Percentiles rank a stretch among this genome's conserved stretches.
Evolutionary conservation across 2,113 vertebrate genomes (phyloP).

Genomic region (Synchiropus splendidus): DNA sequence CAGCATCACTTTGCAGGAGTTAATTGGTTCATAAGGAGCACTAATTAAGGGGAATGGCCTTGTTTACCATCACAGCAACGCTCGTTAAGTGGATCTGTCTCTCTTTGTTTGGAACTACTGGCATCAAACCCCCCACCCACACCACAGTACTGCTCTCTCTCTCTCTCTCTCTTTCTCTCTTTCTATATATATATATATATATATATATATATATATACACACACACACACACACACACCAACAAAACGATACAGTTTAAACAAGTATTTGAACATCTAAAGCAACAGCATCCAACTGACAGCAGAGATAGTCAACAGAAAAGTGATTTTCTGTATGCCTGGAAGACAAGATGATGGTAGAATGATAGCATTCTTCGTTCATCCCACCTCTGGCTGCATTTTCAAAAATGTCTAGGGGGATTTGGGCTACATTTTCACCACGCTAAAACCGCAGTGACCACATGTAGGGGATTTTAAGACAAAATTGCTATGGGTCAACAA

Average conservation of each 20-base stretch:
- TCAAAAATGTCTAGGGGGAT: too few species aligned
- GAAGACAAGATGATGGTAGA: too few species aligned
- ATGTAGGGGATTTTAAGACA: constrained; percentile 25
- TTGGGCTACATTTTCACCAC: background rate
- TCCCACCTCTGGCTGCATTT: too few species aligned
- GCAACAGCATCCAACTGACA: too few species aligned
- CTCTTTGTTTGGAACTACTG: constrained; percentile 1
- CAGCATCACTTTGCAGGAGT: constrained; percentile 50
- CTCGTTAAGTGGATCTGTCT: constrained; percentile 34
- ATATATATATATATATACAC: too few species aligned
- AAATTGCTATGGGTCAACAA: constrained; percentile 24
- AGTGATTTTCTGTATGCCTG: too few species aligned
- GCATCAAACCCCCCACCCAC: constrained; percentile 45
- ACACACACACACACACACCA: background rate
- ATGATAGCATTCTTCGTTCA: too few species aligned
- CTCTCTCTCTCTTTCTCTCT: too few species aligned
- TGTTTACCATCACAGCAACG: constrained; percentile 48
- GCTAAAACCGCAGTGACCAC: constrained; percentile 21
- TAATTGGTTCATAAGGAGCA: constrained; percentile 57
- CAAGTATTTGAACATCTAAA: too few species aligned
- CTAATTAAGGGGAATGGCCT: constrained; percentile 62
- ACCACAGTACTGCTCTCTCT: too few species aligned
- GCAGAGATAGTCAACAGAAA: too few species aligned
- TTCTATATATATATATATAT: too few species aligned
- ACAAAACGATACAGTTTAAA: background rate